Conservation (phyloP, 1,140 invertebrate species). For the Aphelenchoides besseyi region DNA sequence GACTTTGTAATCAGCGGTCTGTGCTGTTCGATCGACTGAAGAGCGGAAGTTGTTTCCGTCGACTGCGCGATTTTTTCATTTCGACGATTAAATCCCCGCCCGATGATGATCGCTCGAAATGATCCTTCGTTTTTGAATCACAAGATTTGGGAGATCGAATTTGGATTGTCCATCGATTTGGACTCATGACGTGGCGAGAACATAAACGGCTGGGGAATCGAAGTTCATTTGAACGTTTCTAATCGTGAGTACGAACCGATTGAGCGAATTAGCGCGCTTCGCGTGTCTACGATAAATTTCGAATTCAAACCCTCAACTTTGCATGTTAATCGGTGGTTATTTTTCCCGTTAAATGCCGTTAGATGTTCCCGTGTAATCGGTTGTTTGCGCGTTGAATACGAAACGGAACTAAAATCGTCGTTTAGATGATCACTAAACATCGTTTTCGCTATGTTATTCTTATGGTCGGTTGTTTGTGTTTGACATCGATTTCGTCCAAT, state of each 20-base stretch:
- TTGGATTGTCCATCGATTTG: not conserved
- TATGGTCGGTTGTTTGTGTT: slow-evolving; percentile 13
- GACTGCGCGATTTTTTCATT: too few species aligned
- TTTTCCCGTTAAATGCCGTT: too few species aligned
- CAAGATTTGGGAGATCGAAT: not conserved
- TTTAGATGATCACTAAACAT: slow-evolving; percentile 6
- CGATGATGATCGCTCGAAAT: too few species aligned
- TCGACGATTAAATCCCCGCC: too few species aligned
- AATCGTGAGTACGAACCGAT: not conserved
- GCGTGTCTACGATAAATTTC: not conserved
- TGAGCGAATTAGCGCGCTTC: not conserved
- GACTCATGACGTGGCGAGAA: not conserved
- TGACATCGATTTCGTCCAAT: slow-evolving; percentile 24
- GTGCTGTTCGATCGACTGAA: too few species aligned
- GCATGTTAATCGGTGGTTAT: not conserved
- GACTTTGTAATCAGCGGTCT: too few species aligned
- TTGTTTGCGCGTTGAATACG: too few species aligned
- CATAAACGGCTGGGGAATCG: not conserved
- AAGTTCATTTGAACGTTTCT: not conserved
- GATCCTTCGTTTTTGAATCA: not conserved
- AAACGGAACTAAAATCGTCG: too few species aligned
- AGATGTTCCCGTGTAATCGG: too few species aligned
- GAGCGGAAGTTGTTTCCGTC: too few species aligned
- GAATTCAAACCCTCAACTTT: not conserved
- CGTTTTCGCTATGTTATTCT: slow-evolving; percentile 22